phyloP scores from a whole-genome alignment of 2,113 vertebrate species.

The Charadrius vociferus region DNA sequence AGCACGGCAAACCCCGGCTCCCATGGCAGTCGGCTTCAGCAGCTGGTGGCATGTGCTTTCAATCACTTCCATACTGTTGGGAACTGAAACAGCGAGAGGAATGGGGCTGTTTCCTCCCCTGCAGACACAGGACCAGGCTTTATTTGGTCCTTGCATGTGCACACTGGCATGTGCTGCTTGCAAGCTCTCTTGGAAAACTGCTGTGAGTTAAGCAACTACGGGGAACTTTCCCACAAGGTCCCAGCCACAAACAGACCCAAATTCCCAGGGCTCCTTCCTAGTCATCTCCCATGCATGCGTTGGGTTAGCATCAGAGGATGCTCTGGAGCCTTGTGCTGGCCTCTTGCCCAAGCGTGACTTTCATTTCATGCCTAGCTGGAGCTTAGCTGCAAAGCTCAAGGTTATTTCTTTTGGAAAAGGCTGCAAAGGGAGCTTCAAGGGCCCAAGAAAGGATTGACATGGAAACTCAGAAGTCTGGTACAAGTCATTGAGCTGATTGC shows the following conservation, averaged over 20 bases:
- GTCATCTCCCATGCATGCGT: neutral
- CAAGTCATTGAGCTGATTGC: neutral
- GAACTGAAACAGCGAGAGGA: neutral
- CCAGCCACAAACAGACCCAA: neutral
- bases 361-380: neutral
- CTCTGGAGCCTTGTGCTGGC: neutral
- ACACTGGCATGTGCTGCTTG: neutral
- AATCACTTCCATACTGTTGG: neutral
- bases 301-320: neutral
- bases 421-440: neutral
- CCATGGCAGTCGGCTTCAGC: neutral
- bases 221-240: neutral
- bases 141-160: neutral
- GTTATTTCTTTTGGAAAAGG: neutral
- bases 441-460: neutral
- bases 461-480: neutral
- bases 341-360: neutral
- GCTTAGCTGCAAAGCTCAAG: neutral
- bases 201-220: neutral
- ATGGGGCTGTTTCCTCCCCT: neutral
- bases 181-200: neutral
- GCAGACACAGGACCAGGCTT: neutral
- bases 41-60: neutral
- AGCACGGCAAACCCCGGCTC: neutral
- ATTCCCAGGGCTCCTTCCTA: neutral